These are phyloP conservation scores for Notechis scutatus DNA, from an alignment of 2,113 vertebrate genomes.

Conservation along the genomic window DNA sequence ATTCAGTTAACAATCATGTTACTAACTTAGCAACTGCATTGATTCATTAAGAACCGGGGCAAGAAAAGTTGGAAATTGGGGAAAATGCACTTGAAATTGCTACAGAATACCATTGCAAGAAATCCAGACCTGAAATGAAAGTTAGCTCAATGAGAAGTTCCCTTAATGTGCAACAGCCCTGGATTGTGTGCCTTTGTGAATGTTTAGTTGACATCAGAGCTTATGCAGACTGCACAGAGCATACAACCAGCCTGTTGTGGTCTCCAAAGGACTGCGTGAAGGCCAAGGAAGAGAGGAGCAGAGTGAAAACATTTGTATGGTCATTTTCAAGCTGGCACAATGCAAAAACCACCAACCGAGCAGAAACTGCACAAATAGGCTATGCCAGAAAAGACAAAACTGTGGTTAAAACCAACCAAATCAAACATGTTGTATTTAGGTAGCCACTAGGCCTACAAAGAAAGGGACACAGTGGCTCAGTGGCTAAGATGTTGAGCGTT, in stretches of 20 bases:
- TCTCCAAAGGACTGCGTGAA: background rate
- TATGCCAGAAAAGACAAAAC: background rate
- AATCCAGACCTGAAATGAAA: background rate
- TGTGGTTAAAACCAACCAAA: background rate
- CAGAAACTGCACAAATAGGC: background rate
- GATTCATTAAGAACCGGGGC: too few species aligned
- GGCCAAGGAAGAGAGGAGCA: background rate
- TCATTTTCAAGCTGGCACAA: background rate
- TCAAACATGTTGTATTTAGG: background rate
- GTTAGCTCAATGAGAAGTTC: background rate
- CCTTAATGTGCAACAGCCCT: background rate
- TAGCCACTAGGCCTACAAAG: too few species aligned
- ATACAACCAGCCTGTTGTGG: background rate
- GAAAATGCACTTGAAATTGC: background rate
- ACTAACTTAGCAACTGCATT: background rate
- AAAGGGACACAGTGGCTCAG: too few species aligned
- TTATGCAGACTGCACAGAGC: background rate
- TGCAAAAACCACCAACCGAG: background rate
- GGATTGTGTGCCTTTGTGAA: background rate
- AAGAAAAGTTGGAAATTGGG: too few species aligned
- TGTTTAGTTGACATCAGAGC: background rate
- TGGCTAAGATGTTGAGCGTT: too few species aligned
- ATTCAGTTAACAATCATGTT: background rate
- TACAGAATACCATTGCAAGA: background rate
- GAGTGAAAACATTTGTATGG: background rate